Conservation (phyloP, 2,888 invertebrate species). For the Philereme transversata region DNA sequence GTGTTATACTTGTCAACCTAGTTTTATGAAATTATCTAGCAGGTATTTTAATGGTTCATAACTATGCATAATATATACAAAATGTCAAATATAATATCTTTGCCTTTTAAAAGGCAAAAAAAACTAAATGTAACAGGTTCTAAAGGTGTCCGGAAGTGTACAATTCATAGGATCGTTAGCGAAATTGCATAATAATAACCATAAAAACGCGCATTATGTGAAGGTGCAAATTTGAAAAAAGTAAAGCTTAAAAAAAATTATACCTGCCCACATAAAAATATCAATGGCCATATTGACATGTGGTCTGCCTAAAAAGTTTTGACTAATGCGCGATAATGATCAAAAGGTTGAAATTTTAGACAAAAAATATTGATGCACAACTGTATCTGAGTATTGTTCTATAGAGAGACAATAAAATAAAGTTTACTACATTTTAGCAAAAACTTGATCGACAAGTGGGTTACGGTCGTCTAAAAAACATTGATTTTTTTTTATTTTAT, state of each 20-base stretch:
- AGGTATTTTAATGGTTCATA: not conserved
- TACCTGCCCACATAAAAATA: conserved; percentile 55
- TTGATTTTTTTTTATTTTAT: too few relatives aligned
- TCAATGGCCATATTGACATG: conserved; percentile 67
- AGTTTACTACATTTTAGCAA: too few relatives aligned
- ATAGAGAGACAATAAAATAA: not conserved
- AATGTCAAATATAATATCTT: not conserved
- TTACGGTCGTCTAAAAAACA: too few relatives aligned
- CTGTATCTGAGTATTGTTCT: conserved; percentile 22
- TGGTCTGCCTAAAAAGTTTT: conserved; percentile 53
- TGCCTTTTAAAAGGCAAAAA: conserved; percentile 21
- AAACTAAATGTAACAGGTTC: conserved; percentile 40
- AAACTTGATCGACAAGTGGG: too few relatives aligned
- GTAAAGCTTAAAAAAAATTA: conserved; percentile 39
- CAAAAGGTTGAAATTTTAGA: conserved; percentile 41
- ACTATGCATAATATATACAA: not conserved
- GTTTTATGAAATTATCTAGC: too few relatives aligned
- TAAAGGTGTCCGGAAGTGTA: conserved; percentile 61
- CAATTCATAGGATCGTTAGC: conserved; percentile 70
- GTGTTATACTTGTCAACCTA: too few relatives aligned
- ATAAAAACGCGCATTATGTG: conserved; percentile 65
- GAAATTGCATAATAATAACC: conserved; percentile 64
- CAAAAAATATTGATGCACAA: conserved; percentile 31
- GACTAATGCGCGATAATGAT: conserved; percentile 67
- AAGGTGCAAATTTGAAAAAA: conserved; percentile 72